Conservation (phyloP, 2,888 invertebrate genomes). For the Carterocephalus palaemon region DNA sequence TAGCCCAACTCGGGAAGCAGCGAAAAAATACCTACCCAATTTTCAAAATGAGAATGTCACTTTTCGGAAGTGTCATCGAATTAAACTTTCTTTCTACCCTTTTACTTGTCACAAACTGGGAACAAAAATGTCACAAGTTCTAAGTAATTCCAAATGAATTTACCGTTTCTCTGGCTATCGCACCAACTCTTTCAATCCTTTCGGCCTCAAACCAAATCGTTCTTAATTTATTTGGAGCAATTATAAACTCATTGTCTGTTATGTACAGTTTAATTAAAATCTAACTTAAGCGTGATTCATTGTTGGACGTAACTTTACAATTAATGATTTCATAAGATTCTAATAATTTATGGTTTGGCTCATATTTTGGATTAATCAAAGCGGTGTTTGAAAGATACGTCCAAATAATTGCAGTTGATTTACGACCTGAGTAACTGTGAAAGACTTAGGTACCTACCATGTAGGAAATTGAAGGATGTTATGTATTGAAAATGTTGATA, state of each 20-base stretch:
- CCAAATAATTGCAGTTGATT: conserved; percentile 1
- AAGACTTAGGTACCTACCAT: no score
- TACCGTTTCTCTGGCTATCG: not conserved
- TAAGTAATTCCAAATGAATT: no score
- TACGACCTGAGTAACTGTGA: no score
- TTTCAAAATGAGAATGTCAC: no score
- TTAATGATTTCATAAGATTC: conserved; percentile 16
- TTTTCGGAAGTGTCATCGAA: no score
- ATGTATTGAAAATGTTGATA: no score
- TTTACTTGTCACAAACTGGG: no score
- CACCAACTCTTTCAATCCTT: conserved; percentile 3
- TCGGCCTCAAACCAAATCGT: conserved; percentile 10
- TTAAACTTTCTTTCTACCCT: no score
- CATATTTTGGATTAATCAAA: conserved; percentile 12
- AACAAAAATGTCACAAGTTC: no score
- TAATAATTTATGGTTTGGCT: conserved; percentile 6
- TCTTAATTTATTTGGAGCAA: conserved; percentile 21
- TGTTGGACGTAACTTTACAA: conserved; percentile 17
- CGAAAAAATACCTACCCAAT: no score
- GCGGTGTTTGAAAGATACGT: conserved; percentile 1
- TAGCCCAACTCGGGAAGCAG: no score
- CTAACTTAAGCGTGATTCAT: conserved; percentile 16
- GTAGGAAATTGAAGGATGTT: no score
- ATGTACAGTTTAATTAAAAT: conserved; percentile 21
- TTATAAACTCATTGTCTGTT: conserved; percentile 24